These are phyloP conservation scores for Scaptomyza caliginosa DNA, from an alignment of 2,888 invertebrate genomes.

Conservation along the genomic window DNA sequence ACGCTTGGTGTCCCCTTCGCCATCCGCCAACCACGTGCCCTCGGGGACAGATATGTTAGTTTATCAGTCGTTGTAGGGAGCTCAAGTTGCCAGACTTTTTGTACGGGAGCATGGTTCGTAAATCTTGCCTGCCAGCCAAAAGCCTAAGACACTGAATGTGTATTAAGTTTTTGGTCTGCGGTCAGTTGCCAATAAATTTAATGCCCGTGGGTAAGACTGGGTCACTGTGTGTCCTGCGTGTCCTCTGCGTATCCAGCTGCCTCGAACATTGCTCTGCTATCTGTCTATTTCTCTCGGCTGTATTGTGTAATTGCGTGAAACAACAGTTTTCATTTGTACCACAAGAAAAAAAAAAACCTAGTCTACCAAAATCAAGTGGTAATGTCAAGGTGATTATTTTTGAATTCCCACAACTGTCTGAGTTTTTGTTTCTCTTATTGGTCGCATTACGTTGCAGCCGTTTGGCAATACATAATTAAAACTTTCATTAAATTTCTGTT, in stretches of 20 bases:
- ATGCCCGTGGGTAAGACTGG: constrained; percentile 38
- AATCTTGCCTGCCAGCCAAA: constrained; percentile 45
- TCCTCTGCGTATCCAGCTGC: constrained; percentile 8
- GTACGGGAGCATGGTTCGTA: constrained; percentile 31
- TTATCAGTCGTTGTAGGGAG: constrained; percentile 32
- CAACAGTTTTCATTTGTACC: constrained; percentile 27
- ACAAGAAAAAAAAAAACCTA: too few species aligned
- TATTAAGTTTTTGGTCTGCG: constrained; percentile 56
- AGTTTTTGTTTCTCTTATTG: background rate
- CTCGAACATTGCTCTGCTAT: background rate
- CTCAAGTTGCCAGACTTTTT: constrained; percentile 23
- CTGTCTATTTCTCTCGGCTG: background rate
- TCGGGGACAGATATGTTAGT: constrained; percentile 41
- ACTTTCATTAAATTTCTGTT: constrained; percentile 34
- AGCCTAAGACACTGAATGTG: constrained; percentile 36
- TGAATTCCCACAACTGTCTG: constrained; percentile 11
- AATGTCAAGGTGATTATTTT: constrained; percentile 55
- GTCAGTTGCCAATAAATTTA: constrained; percentile 66
- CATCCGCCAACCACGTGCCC: constrained; percentile 1
- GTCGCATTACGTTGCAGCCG: background rate
- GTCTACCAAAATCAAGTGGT: constrained; percentile 51
- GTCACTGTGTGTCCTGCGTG: constrained; percentile 1
- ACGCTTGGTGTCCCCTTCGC: background rate
- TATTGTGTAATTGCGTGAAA: constrained; percentile 47
- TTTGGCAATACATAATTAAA: constrained; percentile 17